Evolutionary conservation across 2,888 invertebrate genomes (phyloP).

Genomic region (Tetrapedia diversipes): DNA sequence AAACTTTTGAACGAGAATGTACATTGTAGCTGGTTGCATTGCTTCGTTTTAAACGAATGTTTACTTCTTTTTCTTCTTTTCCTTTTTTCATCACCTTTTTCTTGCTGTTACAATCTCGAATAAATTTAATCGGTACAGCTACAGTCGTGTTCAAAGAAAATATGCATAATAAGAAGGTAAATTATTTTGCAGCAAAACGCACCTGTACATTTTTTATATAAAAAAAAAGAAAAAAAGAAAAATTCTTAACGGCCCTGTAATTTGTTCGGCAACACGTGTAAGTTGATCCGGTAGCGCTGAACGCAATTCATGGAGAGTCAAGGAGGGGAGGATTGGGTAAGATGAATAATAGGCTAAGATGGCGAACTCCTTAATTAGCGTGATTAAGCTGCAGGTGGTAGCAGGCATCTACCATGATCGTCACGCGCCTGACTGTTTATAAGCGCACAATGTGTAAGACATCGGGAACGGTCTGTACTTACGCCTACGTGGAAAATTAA

Average conservation of each 20-base stretch:
- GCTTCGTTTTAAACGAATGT: constrained; percentile 12
- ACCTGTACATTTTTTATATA: not conserved
- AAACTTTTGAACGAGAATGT: too few species aligned
- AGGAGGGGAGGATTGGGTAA: constrained; percentile 32
- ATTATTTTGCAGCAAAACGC: not conserved
- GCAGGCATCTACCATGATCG: constrained; percentile 52
- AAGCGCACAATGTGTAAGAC: constrained; percentile 44
- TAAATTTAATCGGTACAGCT: not conserved
- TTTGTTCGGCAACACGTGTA: constrained; percentile 30
- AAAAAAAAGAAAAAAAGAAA: not conserved
- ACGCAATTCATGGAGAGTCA: constrained; percentile 31
- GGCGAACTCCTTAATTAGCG: constrained; percentile 61
- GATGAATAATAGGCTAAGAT: constrained; percentile 61
- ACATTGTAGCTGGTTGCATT: too few species aligned
- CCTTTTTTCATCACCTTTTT: too few species aligned
- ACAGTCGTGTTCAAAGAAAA: too few species aligned
- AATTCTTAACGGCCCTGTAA: constrained; percentile 14
- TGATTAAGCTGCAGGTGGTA: constrained; percentile 61
- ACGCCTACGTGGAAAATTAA: constrained; percentile 41
- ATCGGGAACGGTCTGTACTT: constrained; percentile 17
- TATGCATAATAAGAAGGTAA: not conserved
- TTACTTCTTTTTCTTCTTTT: not conserved
- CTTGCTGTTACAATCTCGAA: not conserved
- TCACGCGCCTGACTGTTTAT: constrained; percentile 41
- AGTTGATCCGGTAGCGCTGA: constrained; percentile 42